Base-by-base conservation (phyloP, 2,113 vertebrate genomes). In the Puntigrus tetrazona region DNA sequence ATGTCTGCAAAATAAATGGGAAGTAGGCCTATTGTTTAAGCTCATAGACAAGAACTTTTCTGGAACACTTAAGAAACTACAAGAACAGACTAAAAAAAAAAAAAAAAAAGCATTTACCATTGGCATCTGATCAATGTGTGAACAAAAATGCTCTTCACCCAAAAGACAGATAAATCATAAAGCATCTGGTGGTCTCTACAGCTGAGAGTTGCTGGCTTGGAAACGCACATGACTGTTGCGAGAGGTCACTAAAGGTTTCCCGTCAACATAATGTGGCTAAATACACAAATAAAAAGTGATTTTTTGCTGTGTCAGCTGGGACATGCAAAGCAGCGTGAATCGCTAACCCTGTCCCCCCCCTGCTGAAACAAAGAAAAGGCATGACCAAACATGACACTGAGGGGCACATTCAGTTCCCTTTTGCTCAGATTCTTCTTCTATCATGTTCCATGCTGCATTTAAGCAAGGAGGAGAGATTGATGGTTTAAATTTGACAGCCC, bases 271-370 rank as follows among this genome's bases (percentile, higher is more conserved):
- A 70, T 86, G 73, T 78, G 78, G 73, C 67, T 86, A 76, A 86
- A 85, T 81, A 82, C 83, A 87, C 88, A 89, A 86, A 89, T 84
- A 89, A 79, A 84, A 52, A 47, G 31, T n/a, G 20, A 61, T 78
- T 82, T 85, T 83, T 45, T 86, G 82, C 78, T 87, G 83, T 89
- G 78, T 87, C 88, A 89, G 86, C 86, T 87, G 86, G 31, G 34
- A 63, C 38, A 83, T 55, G 63, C 34, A 86, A 86, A 86, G 74
- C 77, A 80, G 83, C 82, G 73, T 47, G 47, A 82, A 75, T 47
- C 57, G 57, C 69, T 16, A 61, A 65, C 2, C 63, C 57, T 55
- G 9, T 29, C 13, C 79, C 50, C 78, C 45, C 45, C 81, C 57
- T 67, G 31, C 81, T 55, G 47, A 72, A 70, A 86, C 25, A 84